Evolutionary conservation across 2,113 vertebrate species (phyloP).

Genomic region (Daboia siamensis): DNA sequence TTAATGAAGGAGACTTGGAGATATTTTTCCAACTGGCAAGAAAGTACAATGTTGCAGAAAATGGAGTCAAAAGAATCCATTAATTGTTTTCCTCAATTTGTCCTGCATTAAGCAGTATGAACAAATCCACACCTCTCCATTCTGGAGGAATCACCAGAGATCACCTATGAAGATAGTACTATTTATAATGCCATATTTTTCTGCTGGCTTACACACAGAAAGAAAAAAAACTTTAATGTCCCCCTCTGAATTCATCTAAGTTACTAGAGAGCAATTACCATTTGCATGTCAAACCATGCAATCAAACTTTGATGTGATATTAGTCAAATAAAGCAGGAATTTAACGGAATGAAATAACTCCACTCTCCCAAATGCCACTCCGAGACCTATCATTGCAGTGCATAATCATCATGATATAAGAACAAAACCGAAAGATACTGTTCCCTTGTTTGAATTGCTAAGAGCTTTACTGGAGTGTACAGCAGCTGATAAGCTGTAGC

Average conservation of each 20-base stretch:
- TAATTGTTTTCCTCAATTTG: neutral
- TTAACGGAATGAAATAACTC: neutral
- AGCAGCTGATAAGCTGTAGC: neutral
- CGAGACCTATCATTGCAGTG: neutral
- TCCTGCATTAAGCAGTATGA: neutral
- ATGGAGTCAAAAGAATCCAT: neutral
- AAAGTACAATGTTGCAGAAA: neutral
- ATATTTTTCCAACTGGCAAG: neutral
- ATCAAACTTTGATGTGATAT: neutral
- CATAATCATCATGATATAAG: neutral
- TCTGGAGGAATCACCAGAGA: neutral
- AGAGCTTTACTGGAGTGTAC: neutral
- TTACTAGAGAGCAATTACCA: neutral
- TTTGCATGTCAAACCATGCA: neutral
- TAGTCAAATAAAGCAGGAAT: neutral
- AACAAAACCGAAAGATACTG: neutral
- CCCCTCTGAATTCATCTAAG: neutral
- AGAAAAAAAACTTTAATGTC: neutral
- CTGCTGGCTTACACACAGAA: neutral
- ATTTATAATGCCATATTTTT: neutral
- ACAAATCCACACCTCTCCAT: neutral
- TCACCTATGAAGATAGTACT: neutral
- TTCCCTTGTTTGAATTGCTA: neutral
- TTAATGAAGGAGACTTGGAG: neutral
- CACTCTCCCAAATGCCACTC: neutral